These are phyloP conservation scores for Chiroxiphia lanceolata DNA, from an alignment of 2,797 vertebrate genomes.

Conservation along the genomic window DNA sequence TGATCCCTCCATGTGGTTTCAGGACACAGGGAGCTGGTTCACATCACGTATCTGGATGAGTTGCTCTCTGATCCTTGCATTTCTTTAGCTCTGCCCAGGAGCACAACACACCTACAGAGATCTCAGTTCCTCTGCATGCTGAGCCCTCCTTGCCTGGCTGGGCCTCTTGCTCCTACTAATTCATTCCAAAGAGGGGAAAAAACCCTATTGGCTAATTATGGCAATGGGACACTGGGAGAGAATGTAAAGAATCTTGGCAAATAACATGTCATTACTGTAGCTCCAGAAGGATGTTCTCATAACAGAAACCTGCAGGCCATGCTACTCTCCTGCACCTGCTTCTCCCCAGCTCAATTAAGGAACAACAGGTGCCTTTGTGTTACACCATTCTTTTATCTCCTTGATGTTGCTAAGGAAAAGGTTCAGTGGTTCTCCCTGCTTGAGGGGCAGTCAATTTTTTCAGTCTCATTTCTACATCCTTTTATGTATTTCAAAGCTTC, in stretches of 20 bases:
- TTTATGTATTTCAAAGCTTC: not conserved
- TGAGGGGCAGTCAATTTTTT: not conserved
- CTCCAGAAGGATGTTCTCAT: constrained; percentile 41
- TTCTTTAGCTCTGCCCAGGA: not conserved
- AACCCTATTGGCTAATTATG: not conserved
- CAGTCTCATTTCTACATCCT: not conserved
- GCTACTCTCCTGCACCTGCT: constrained; percentile 47
- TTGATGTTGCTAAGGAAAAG: not conserved
- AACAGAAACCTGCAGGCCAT: constrained; percentile 39
- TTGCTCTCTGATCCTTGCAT: not conserved
- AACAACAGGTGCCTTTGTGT: not conserved
- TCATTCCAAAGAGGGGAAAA: constrained; percentile 4
- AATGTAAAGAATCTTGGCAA: constrained; percentile 45
- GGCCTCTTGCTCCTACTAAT: not conserved
- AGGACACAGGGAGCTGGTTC: not conserved
- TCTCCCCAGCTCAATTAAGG: constrained; percentile 17
- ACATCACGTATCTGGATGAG: not conserved
- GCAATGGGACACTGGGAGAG: constrained; percentile 11
- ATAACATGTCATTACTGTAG: not conserved
- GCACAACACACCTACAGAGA: not conserved
- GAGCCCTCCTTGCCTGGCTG: not conserved
- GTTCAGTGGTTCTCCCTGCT: not conserved
- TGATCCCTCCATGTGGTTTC: not conserved
- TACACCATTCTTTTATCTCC: not conserved
- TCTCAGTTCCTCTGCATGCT: not conserved